Percentiles rank a stretch among this genome's conserved stretches.
Evolutionary conservation across 2,113 vertebrate species (phyloP).

Genomic region (Triplophysa siluroides): DNA sequence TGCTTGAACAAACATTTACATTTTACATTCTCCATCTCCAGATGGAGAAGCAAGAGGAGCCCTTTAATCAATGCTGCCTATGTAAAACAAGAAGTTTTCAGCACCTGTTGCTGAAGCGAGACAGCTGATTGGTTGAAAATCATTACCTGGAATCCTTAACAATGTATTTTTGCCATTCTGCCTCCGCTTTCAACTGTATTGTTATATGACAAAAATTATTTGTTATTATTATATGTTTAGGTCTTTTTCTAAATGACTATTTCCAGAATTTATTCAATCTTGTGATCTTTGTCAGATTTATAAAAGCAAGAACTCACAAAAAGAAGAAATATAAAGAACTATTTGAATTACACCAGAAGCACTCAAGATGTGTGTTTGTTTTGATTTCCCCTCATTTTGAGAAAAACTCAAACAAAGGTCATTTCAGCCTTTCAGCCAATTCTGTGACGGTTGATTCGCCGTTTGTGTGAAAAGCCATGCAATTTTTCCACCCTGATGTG

Average conservation of each 20-base stretch:
- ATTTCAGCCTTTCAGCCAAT: slow-evolving; percentile 27
- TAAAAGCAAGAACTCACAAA: neutral
- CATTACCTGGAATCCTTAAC: neutral
- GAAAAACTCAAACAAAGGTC: slow-evolving; percentile 12
- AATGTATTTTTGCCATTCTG: too few species aligned
- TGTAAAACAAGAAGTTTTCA: slow-evolving; percentile 15
- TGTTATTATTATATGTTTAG: too few species aligned
- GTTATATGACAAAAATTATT: too few species aligned
- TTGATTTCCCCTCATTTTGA: neutral
- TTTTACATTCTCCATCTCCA: slow-evolving; percentile 11
- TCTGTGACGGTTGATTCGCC: slow-evolving; percentile 36
- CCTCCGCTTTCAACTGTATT: too few species aligned
- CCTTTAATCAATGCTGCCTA: neutral
- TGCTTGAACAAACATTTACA: neutral
- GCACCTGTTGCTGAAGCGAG: slow-evolving; percentile 6
- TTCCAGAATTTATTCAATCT: neutral
- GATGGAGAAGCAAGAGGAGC: neutral
- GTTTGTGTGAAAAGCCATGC: slow-evolving; percentile 22
- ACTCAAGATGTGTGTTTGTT: neutral
- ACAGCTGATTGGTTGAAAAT: neutral
- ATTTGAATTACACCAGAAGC: neutral
- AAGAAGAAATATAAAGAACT: neutral
- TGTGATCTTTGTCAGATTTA: neutral
- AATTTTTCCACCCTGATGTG: slow-evolving; percentile 40
- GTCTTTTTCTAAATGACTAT: neutral